phyloP scores from a whole-genome alignment of 1,140 invertebrate genomes.

The Plodia interpunctella region DNA sequence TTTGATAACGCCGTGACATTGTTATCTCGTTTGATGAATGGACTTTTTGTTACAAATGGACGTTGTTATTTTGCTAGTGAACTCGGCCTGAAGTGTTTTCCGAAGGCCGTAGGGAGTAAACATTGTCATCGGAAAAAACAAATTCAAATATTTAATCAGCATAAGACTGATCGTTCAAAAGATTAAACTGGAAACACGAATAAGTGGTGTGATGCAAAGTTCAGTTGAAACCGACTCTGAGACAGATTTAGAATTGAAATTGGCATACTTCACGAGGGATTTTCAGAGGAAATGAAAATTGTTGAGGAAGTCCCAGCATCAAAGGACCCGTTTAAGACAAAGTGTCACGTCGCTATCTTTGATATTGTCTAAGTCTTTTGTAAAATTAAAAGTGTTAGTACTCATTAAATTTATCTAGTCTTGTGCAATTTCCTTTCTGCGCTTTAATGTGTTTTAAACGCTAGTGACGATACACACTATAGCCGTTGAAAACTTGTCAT shows the following conservation, averaged over 20 bases:
- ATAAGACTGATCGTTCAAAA: constrained; percentile 9
- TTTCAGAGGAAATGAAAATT: constrained; percentile 57
- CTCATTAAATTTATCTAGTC: neutral
- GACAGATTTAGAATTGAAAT: constrained; percentile 41
- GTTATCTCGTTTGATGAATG: constrained; percentile 69
- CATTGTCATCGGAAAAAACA: constrained; percentile 4
- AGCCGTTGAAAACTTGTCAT: too few relatives aligned
- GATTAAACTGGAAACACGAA: constrained; percentile 21
- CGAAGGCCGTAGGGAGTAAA: constrained; percentile 21
- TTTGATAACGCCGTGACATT: constrained; percentile 65
- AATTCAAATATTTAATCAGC: constrained; percentile 15
- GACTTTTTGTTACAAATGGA: constrained; percentile 67
- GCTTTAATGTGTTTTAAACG: neutral
- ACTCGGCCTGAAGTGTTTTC: constrained; percentile 38
- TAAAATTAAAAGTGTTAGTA: constrained; percentile 16
- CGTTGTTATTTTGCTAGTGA: constrained; percentile 57
- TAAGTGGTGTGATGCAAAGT: constrained; percentile 25
- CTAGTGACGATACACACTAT: too few relatives aligned
- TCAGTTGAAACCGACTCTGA: constrained; percentile 27
- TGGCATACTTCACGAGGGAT: constrained; percentile 39
- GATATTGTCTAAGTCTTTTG: constrained; percentile 27
- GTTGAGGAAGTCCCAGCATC: constrained; percentile 48
- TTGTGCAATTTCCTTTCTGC: neutral
- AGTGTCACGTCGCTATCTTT: constrained; percentile 40
- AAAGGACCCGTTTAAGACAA: constrained; percentile 39